Percentiles rank a stretch among this genome's conserved stretches.
These are phyloP conservation scores for Ciconia maguari DNA, from an alignment of 2,113 vertebrate genomes.

Conservation along the genomic window DNA sequence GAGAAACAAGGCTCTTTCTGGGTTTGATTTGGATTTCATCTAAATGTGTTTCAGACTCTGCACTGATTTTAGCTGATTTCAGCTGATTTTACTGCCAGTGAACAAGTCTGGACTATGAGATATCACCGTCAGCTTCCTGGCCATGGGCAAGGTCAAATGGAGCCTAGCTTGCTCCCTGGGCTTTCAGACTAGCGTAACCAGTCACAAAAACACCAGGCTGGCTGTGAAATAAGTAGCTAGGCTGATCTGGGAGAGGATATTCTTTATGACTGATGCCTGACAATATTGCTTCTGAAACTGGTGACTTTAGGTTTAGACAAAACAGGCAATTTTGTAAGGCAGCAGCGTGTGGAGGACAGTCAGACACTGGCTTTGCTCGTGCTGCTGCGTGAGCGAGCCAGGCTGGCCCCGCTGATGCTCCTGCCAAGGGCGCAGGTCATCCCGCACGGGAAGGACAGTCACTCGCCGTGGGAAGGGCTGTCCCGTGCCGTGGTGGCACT, in stretches of 20 bases:
- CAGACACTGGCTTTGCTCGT: background rate
- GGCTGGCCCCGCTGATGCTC: background rate
- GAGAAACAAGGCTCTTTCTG: background rate
- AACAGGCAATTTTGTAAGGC: background rate
- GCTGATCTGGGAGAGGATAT: background rate
- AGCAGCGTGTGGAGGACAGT: background rate
- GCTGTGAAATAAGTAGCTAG: background rate
- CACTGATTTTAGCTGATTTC: background rate
- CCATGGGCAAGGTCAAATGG: background rate
- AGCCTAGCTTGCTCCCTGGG: background rate
- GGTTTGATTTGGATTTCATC: background rate
- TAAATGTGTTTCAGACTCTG: background rate
- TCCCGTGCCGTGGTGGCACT: accelerated
- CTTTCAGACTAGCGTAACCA: background rate
- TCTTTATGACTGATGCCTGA: background rate
- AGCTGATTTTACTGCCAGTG: background rate
- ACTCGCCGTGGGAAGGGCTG: background rate
- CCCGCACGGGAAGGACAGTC: accelerated
- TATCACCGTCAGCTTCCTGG: background rate
- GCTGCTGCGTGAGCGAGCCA: accelerated
- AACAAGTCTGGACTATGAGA: background rate
- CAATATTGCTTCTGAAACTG: background rate
- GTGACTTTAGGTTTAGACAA: background rate
- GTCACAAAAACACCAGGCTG: background rate
- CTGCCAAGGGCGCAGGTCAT: background rate